Conservation (phyloP, 2,113 vertebrate genomes). For the Onychostruthus taczanowskii region DNA sequence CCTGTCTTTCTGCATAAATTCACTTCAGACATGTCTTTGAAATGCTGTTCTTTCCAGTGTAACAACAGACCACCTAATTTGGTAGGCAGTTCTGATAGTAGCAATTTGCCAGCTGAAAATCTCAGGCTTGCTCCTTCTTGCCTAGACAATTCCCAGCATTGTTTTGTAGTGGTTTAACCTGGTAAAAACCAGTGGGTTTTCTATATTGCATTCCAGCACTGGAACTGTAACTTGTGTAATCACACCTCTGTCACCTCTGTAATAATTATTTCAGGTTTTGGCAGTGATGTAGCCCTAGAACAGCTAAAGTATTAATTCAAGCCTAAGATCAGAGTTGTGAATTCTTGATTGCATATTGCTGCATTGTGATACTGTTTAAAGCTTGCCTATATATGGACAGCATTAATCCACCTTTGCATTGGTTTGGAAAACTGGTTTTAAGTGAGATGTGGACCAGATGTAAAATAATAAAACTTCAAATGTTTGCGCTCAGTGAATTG, state of each 20-base stretch:
- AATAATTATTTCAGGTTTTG: background rate
- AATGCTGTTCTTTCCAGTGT: background rate
- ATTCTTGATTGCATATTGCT: background rate
- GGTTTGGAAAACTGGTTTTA: background rate
- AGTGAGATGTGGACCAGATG: background rate
- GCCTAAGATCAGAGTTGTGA: background rate
- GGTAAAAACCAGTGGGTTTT: background rate
- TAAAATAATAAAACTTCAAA: background rate
- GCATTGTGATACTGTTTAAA: background rate
- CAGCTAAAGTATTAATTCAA: background rate
- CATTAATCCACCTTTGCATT: background rate
- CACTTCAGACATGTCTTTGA: background rate
- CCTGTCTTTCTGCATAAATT: constrained; percentile 1
- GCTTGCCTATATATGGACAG: background rate
- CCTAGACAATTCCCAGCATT: background rate
- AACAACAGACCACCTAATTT: background rate
- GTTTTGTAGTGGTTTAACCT: background rate
- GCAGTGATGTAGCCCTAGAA: background rate
- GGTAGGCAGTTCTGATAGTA: background rate
- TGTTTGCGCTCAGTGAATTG: background rate
- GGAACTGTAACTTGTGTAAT: background rate
- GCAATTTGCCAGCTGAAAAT: background rate
- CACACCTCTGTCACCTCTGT: background rate
- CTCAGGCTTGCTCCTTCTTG: background rate
- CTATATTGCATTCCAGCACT: background rate